Conservation (phyloP, 2,797 vertebrate genomes). For the Parauchenoglanis punctatus region DNA sequence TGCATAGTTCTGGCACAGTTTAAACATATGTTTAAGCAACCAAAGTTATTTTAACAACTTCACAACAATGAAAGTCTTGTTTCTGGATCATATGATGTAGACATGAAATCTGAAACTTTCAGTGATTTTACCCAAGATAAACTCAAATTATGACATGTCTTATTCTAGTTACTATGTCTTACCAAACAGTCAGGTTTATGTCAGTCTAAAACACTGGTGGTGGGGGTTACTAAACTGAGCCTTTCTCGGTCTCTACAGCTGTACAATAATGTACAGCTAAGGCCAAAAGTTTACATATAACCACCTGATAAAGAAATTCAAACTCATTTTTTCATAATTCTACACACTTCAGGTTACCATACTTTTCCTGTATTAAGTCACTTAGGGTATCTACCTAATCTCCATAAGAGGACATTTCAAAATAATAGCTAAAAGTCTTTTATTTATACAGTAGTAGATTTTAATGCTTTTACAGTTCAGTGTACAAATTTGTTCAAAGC, state of each 20-base stretch:
- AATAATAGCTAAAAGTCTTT: not conserved
- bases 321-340: not conserved
- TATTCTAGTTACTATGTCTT: not conserved
- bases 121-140: not conserved
- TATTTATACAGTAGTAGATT: not conserved
- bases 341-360: not conserved
- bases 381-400: not conserved
- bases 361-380: not conserved
- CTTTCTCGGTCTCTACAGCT: not conserved
- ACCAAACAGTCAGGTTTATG: not conserved
- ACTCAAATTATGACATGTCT: not conserved
- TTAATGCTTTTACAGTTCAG: not conserved
- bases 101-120: not conserved
- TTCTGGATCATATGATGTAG: not conserved
- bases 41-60: not conserved
- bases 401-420: not conserved
- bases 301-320: not conserved
- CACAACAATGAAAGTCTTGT: not conserved
- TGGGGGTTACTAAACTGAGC: not conserved
- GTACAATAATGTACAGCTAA: not conserved
- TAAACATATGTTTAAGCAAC: not conserved
- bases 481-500: too few species aligned
- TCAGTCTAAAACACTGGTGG: not conserved
- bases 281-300: not conserved
- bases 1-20: not conserved